Percentiles rank a stretch among this genome's conserved stretches.
phyloP scores from a whole-genome alignment of 2,113 vertebrate genomes.

The Cettia cetti region DNA sequence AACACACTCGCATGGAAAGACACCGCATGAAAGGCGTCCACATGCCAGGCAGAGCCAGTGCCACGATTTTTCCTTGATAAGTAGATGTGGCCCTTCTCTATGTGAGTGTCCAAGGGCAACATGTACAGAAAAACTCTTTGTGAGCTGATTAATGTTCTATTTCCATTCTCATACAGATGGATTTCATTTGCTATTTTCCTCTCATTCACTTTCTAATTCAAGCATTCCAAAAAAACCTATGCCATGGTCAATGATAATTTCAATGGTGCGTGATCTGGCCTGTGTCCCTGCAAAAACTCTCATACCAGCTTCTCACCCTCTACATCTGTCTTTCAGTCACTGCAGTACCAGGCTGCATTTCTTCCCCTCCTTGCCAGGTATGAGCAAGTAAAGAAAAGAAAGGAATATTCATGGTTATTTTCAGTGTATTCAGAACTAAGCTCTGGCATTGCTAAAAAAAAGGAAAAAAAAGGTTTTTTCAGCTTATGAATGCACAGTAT shows the following conservation, averaged over 20 bases:
- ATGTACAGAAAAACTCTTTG: constrained; percentile 48
- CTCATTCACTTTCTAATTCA: not conserved
- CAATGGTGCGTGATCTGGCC: not conserved
- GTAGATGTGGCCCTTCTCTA: not conserved
- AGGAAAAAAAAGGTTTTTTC: not conserved
- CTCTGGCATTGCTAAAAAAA: not conserved
- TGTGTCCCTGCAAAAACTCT: not conserved
- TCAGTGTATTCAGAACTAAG: not conserved
- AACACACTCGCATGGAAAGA: constrained; percentile 6
- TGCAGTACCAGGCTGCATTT: not conserved
- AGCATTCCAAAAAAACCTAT: constrained; percentile 7
- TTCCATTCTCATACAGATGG: constrained; percentile 32
- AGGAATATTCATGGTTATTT: not conserved
- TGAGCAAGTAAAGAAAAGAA: not conserved
- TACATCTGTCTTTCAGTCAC: not conserved
- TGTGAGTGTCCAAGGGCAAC: not conserved
- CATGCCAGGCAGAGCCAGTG: not conserved
- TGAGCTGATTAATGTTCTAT: constrained; percentile 18
- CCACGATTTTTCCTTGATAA: not conserved
- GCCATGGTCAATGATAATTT: not conserved
- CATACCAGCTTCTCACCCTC: not conserved
- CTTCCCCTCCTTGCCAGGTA: not conserved
- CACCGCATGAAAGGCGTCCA: not conserved
- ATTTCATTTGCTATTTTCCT: constrained; percentile 44
- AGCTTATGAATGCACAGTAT: not conserved